phyloP scores from a whole-genome alignment of 2,888 invertebrate genomes.

The Galerucella nymphaeae region DNA sequence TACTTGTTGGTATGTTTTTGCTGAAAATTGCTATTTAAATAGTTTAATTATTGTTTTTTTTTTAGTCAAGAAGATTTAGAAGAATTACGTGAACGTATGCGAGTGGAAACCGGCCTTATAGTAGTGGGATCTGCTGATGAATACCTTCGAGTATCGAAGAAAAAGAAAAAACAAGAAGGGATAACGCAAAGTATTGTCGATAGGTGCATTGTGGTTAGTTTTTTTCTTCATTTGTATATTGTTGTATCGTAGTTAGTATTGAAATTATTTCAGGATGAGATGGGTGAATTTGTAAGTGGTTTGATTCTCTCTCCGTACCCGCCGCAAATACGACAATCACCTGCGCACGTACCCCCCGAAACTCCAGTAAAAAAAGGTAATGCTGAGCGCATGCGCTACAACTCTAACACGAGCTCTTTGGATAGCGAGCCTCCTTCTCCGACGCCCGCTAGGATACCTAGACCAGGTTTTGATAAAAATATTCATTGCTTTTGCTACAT shows the following conservation, averaged over 20 bases:
- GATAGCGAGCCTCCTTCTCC: constrained; percentile 68
- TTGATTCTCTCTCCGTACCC: constrained; percentile 71
- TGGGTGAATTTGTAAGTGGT: constrained; percentile 73
- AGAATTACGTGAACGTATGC: constrained; percentile 79
- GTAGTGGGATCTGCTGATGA: constrained; percentile 86
- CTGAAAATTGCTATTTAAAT: neutral
- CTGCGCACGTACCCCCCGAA: constrained; percentile 53
- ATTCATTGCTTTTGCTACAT: constrained; percentile 6
- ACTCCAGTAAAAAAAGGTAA: constrained; percentile 54
- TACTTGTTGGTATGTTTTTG: constrained; percentile 70
- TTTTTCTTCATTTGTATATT: constrained; percentile 22
- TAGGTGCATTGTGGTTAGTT: constrained; percentile 74
- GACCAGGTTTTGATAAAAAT: constrained; percentile 58
- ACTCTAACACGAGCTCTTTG: constrained; percentile 66
- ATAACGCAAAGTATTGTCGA: constrained; percentile 86
- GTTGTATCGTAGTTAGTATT: neutral
- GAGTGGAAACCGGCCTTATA: constrained; percentile 79
- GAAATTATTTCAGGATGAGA: constrained; percentile 68
- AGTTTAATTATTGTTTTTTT: neutral
- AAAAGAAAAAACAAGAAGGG: constrained; percentile 77
- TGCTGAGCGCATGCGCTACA: constrained; percentile 66
- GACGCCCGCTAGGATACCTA: constrained; percentile 63
- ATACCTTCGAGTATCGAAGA: constrained; percentile 75
- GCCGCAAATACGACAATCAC: constrained; percentile 65
- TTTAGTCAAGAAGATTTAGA: constrained; percentile 80